Percentiles rank a stretch among this genome's conserved stretches.
phyloP scores from a whole-genome alignment of 2,888 invertebrate species.

The Matsumyia berberina region DNA sequence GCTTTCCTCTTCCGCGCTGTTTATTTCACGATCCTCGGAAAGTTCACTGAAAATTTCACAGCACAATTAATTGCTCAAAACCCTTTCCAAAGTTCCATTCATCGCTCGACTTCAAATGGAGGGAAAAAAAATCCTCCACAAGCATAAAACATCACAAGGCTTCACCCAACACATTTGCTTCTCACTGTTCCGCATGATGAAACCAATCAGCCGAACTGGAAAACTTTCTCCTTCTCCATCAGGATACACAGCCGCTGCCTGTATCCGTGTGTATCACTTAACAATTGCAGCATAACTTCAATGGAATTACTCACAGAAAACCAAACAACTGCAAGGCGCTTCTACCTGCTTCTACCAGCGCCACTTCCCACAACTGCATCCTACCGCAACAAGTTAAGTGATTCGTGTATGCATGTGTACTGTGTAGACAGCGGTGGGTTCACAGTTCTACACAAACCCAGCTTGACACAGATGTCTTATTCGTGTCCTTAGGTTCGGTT shows the following conservation, averaged over 20 bases:
- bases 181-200: neutral
- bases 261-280: neutral
- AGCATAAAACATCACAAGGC: too few species aligned
- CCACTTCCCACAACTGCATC: too few species aligned
- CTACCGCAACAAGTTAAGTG: conserved; percentile 50
- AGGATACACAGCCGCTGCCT: neutral
- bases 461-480: conserved; percentile 53
- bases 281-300: conserved; percentile 18
- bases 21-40: too few species aligned
- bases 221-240: neutral
- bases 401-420: neutral
- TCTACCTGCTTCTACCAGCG: neutral
- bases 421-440: neutral
- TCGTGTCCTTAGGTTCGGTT: conserved; percentile 29
- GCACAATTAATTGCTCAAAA: too few species aligned
- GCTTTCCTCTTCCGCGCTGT: too few species aligned
- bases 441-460: neutral
- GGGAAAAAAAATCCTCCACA: too few species aligned
- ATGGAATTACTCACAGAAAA: neutral
- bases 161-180: too few species aligned
- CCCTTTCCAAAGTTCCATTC: too few species aligned
- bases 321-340: neutral
- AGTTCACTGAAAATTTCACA: too few species aligned
- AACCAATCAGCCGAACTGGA: conserved; percentile 1
- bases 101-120: too few species aligned